phyloP scores from a whole-genome alignment of 2,113 vertebrate genomes.

The Pycnonotus jocosus region DNA sequence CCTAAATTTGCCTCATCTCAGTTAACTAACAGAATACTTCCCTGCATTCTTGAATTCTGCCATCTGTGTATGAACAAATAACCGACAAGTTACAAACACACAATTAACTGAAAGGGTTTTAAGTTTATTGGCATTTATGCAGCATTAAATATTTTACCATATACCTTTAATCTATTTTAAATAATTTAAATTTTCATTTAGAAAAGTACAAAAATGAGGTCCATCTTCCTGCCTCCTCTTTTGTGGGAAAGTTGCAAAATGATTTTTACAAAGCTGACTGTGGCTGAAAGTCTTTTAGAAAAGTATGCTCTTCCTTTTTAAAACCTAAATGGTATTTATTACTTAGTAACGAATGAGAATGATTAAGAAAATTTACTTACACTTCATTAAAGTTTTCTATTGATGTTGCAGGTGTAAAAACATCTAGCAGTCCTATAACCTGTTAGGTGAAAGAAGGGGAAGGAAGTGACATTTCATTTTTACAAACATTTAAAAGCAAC shows the following conservation, averaged over 20 bases:
- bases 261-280: neutral
- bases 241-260: neutral
- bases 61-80: neutral
- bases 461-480: neutral
- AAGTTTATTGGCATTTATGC: neutral
- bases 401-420: slow-evolving; percentile 89
- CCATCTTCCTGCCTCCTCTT: neutral
- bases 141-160: neutral
- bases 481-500: neutral
- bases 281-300: neutral
- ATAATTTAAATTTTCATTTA: neutral
- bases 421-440: slow-evolving; percentile 89
- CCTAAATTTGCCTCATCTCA: neutral
- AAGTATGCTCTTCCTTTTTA: neutral
- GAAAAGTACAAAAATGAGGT: neutral
- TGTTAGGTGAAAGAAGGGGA: slow-evolving; percentile 30
- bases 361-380: slow-evolving; percentile 71
- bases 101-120: neutral
- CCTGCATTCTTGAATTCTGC: neutral
- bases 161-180: neutral
- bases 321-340: neutral
- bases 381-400: slow-evolving; percentile 93
- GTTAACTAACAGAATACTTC: neutral
- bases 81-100: neutral
- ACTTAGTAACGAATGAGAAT: neutral